phyloP scores from a whole-genome alignment of 92 coral and sea anemone species.

The Epizoanthus illoricatus region DNA sequence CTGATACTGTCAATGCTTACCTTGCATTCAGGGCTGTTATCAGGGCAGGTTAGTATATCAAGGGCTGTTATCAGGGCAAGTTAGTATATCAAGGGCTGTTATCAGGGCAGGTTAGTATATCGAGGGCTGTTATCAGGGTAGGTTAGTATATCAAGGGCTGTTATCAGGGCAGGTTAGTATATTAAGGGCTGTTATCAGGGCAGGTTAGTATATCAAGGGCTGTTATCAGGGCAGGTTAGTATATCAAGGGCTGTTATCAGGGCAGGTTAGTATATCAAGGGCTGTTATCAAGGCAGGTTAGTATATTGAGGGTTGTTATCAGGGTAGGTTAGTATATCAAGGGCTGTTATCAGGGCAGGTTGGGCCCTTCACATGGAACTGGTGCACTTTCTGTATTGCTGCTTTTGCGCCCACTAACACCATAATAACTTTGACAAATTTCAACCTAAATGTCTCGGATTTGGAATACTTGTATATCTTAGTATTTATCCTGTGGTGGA shows the following conservation, averaged over 20 bases:
- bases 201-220: too few relatives aligned
- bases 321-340: background rate
- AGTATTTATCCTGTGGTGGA: too few relatives aligned
- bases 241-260: too few relatives aligned
- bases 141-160: background rate
- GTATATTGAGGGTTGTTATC: slow-evolving; percentile 35
- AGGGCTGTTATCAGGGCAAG: slow-evolving; percentile 1
- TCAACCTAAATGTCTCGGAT: too few relatives aligned
- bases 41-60: slow-evolving; percentile 34
- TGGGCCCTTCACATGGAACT: background rate
- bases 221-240: too few relatives aligned
- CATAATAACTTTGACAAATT: too few relatives aligned
- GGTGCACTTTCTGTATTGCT: too few relatives aligned
- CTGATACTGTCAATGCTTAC: slow-evolving; percentile 74
- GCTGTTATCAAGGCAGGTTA: background rate
- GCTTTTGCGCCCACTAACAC: too few relatives aligned
- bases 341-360: background rate
- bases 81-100: background rate
- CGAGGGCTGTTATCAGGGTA: background rate
- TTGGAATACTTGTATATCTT: too few relatives aligned
- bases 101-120: background rate
- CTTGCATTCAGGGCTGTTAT: slow-evolving; percentile 77
- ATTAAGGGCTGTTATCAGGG: too few relatives aligned
- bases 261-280: slow-evolving; percentile 33
- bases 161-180: too few relatives aligned